Conservation (phyloP, 2,797 vertebrate genomes). For the Gymnocypris eckloni region DNA sequence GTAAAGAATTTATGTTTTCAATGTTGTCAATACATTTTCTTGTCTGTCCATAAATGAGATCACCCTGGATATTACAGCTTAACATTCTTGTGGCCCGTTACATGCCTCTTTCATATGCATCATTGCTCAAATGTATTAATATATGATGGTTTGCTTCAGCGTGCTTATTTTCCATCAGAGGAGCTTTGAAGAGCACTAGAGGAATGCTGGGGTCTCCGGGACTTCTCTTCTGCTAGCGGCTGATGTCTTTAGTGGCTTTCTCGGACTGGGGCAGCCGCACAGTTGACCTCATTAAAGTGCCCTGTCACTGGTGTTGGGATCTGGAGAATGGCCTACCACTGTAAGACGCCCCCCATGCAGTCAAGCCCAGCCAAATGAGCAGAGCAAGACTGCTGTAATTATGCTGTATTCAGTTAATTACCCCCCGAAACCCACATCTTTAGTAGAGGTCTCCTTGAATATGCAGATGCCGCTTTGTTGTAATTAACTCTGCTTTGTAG, state of each 20-base stretch:
- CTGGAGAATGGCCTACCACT: slow-evolving; percentile 36
- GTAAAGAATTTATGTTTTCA: not conserved
- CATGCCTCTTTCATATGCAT: not conserved
- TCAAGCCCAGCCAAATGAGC: slow-evolving; percentile 46
- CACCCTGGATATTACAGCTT: not conserved
- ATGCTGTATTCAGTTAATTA: slow-evolving; percentile 66
- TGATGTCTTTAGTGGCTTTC: slow-evolving; percentile 24
- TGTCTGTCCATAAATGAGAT: not conserved
- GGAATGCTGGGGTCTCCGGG: slow-evolving; percentile 5
- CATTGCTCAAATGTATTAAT: not conserved
- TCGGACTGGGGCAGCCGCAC: slow-evolving; percentile 12
- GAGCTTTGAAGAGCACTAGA: not conserved
- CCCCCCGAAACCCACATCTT: slow-evolving; percentile 64
- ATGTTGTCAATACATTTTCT: not conserved
- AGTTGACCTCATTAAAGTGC: slow-evolving; percentile 42
- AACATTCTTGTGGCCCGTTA: not conserved
- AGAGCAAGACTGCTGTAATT: slow-evolving; percentile 65
- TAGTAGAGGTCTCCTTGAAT: slow-evolving; percentile 63
- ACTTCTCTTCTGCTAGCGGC: not conserved
- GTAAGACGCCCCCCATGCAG: slow-evolving; percentile 45
- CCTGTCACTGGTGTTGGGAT: slow-evolving; percentile 14
- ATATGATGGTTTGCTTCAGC: not conserved
- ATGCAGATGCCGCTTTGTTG: slow-evolving; percentile 63
- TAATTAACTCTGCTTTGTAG: slow-evolving; percentile 67
- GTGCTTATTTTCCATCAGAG: not conserved